A percentile compares a stretch with the other conserved stretches of the same genome.
Evolutionary conservation across 2,113 vertebrate genomes (phyloP).

Genomic region (Mesocricetus auratus): DNA sequence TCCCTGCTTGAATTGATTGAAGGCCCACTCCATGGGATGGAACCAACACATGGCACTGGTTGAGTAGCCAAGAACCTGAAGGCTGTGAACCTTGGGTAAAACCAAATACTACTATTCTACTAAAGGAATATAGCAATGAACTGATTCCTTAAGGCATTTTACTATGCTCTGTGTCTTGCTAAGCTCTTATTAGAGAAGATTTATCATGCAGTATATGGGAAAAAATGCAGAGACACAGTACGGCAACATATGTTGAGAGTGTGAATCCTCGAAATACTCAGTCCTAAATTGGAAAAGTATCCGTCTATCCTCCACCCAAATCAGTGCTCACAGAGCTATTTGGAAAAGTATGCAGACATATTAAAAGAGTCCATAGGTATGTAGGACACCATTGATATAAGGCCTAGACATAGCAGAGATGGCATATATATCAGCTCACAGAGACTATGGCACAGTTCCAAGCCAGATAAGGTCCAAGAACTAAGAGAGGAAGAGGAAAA

Average conservation of each 20-base stretch:
- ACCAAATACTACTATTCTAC: background rate
- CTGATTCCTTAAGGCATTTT: background rate
- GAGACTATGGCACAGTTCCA: background rate
- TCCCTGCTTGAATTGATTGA: background rate
- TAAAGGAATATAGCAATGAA: background rate
- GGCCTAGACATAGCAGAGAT: background rate
- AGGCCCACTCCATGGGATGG: background rate
- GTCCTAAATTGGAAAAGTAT: background rate
- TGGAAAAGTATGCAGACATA: background rate
- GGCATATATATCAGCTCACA: background rate
- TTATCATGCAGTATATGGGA: background rate
- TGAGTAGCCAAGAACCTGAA: background rate
- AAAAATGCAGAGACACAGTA: background rate
- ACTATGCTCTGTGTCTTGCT: background rate
- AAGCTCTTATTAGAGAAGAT: background rate
- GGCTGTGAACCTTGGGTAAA: background rate
- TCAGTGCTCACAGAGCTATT: background rate
- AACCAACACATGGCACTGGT: background rate
- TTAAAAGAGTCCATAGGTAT: background rate
- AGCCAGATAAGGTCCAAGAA: background rate
- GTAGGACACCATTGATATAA: background rate
- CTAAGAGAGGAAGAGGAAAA: background rate
- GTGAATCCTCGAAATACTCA: background rate
- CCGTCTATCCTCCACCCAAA: background rate
- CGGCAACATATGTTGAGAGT: background rate